Percentiles rank a stretch among this genome's conserved stretches.
Evolutionary conservation across 2,113 vertebrate species (phyloP).

Genomic region (Pungitius pungitius): DNA sequence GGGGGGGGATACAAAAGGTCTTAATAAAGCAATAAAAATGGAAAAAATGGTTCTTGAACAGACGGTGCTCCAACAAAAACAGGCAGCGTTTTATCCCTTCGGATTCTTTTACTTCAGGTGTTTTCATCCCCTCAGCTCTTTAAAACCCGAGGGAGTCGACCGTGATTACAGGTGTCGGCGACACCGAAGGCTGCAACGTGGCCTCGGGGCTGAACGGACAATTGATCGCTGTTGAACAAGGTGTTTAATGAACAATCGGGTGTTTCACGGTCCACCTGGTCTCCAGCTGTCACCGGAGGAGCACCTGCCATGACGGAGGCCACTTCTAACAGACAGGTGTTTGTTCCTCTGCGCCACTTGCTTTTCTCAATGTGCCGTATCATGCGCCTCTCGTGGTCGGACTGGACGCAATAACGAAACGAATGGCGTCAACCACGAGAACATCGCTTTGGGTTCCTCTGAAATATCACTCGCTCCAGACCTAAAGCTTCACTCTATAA

Average conservation of each 20-base stretch:
- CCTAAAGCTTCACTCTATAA: neutral
- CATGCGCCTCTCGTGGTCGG: neutral
- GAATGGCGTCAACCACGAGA: neutral
- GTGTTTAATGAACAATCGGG: slow-evolving; percentile 25
- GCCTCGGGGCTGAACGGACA: slow-evolving; percentile 6
- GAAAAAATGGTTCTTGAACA: neutral
- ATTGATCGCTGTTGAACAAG: slow-evolving; percentile 30
- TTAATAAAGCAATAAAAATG: neutral
- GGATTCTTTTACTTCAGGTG: neutral
- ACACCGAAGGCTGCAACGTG: neutral
- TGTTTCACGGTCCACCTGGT: slow-evolving; percentile 44
- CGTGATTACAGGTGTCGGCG: slow-evolving; percentile 29
- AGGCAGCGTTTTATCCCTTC: neutral
- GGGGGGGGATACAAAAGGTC: neutral
- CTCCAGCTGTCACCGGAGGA: slow-evolving; percentile 19
- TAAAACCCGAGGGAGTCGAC: slow-evolving; percentile 15
- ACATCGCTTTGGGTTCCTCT: neutral
- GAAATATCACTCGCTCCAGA: neutral
- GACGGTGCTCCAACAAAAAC: neutral
- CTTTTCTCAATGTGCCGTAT: neutral
- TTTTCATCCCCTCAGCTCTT: neutral
- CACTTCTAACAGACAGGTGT: slow-evolving; percentile 1
- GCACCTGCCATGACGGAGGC: slow-evolving; percentile 9
- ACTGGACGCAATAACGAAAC: neutral
- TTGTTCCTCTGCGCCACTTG: slow-evolving; percentile 10